Evolutionary conservation across 2,888 invertebrate species (phyloP).

Genomic region (Stenodema calcarata): DNA sequence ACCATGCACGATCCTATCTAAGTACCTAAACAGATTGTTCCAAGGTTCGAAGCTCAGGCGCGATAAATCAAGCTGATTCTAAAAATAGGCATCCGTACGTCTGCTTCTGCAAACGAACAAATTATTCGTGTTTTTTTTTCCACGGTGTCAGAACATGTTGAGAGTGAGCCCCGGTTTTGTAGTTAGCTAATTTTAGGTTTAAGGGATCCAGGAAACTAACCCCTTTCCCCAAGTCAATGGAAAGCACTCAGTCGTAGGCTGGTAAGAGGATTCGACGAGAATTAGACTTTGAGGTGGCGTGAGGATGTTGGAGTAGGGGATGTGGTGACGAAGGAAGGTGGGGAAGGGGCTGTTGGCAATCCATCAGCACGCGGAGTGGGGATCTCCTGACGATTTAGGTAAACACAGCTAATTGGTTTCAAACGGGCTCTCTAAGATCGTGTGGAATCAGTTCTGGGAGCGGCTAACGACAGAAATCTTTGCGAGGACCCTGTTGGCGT

Average conservation of each 20-base stretch:
- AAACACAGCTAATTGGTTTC: constrained; percentile 39
- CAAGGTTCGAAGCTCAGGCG: background rate
- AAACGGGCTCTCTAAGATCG: background rate
- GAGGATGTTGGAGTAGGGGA: background rate
- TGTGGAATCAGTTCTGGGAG: background rate
- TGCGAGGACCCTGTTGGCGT: background rate
- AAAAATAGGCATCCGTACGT: background rate
- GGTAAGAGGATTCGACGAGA: constrained; percentile 26
- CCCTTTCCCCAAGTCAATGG: background rate
- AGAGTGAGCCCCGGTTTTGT: background rate
- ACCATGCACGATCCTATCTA: no score
- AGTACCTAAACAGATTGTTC: background rate
- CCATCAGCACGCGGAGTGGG: background rate
- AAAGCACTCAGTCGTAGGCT: constrained; percentile 15
- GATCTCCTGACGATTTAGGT: background rate
- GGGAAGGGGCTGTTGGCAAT: background rate
- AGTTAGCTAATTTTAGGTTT: constrained; percentile 2
- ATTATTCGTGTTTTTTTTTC: background rate
- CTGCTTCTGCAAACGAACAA: background rate
- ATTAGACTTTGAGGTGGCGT: background rate
- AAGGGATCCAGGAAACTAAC: background rate
- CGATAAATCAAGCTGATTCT: background rate
- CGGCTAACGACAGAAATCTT: background rate
- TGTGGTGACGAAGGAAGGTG: background rate
- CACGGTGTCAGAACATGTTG: background rate